Evolutionary conservation across 2,888 invertebrate species (phyloP), one percentile per base, ranked within the genome.

Genomic region (Lydus trimaculatus): DNA sequence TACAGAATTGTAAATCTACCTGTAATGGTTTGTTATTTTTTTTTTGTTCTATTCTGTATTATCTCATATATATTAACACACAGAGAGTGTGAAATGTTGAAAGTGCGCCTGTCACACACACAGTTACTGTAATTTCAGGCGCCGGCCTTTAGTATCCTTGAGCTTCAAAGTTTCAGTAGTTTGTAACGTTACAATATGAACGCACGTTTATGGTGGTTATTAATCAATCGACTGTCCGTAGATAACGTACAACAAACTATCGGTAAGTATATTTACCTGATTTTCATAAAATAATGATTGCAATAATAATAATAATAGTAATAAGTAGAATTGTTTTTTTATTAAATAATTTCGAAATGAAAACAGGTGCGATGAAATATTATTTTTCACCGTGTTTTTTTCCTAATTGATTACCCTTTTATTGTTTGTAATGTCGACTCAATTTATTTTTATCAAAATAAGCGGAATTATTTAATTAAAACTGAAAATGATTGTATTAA

Each of bases 131-230:
- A 56, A 56, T 56, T 56, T 56, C 56, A 56, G 56, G 56, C 56
- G 56, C 56, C 56, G 56, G 56, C 56, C 15, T 56, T 28, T n/a
- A 56, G 5, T 25, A 56, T 56, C 25, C 56, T 56, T 28, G 28
- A 56, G 56, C 56, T 56, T 56, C 56, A 56, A 56, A 56, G 56
- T 56, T 56, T 56, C 56, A 56, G 56, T 56, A 56, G 56, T 56
- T 56, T 56, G 28, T 56, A 15, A 28, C 28, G 56, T 56, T 56
- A 56, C 28, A 56, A 28, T 56, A 56, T 25, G 28, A 28, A 28
- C n/a, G 48, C 20, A 48, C n/a, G 20, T 48, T 48, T 48, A 48
- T 48, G 28, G 25, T 56, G 15, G 15, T 7, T n/a, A 56, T 28
- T 7, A 25, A 28, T 15, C 56, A 6, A 7, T 4, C 56, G 56